Evolutionary conservation across 2,888 invertebrate genomes (phyloP).

Genomic region (Cetonia aurata): DNA sequence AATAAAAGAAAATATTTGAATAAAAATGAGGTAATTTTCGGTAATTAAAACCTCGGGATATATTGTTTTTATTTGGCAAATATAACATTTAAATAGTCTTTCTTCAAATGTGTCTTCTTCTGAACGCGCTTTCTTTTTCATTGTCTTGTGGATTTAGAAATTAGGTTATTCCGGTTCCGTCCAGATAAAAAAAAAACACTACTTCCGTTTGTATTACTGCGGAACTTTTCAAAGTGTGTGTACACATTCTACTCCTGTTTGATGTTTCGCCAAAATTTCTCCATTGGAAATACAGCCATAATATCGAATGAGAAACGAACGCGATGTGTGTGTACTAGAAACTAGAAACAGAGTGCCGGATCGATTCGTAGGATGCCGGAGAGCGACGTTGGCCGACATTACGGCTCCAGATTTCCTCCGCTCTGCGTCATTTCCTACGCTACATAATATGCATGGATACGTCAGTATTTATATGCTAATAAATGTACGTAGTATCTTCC

Average conservation of each 20-base stretch:
- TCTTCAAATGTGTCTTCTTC: too few relatives aligned
- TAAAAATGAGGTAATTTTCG: too few relatives aligned
- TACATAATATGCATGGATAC: too few relatives aligned
- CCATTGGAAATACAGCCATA: slow-evolving; percentile 33
- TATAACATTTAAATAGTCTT: too few relatives aligned
- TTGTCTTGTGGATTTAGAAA: slow-evolving; percentile 13
- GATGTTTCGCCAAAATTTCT: slow-evolving; percentile 36
- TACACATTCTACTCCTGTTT: slow-evolving; percentile 32
- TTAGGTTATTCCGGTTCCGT: slow-evolving; percentile 18
- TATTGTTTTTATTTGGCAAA: too few relatives aligned
- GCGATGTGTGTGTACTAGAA: slow-evolving; percentile 19
- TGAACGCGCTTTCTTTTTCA: slow-evolving; percentile 3
- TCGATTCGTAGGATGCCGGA: slow-evolving; percentile 49
- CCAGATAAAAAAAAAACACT: background rate
- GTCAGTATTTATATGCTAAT: too few relatives aligned
- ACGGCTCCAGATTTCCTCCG: slow-evolving; percentile 51
- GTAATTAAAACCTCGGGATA: too few relatives aligned
- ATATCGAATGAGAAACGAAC: slow-evolving; percentile 41
- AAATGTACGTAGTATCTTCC: too few relatives aligned
- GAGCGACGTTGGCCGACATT: slow-evolving; percentile 50
- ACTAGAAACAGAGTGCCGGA: slow-evolving; percentile 35
- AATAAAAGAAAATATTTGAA: too few relatives aligned
- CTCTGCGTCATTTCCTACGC: slow-evolving; percentile 32
- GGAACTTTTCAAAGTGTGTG: slow-evolving; percentile 1
- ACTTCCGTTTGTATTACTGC: slow-evolving; percentile 17